phyloP scores from a whole-genome alignment of 2,113 vertebrate species.

The Ciconia maguari region DNA sequence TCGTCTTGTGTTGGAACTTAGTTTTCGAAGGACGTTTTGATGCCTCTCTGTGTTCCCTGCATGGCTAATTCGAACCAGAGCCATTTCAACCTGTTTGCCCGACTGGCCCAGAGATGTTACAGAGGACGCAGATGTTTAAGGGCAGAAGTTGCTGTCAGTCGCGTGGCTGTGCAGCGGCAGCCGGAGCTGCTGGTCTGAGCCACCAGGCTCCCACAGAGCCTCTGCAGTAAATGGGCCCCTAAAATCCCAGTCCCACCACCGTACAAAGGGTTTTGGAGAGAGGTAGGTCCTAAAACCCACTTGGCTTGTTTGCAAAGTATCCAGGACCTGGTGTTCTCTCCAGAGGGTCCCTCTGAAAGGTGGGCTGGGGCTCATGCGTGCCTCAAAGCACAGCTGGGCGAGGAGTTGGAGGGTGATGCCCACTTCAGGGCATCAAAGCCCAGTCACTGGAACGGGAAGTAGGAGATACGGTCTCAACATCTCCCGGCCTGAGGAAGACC shows the following conservation, averaged over 20 bases:
- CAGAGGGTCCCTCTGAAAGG: not conserved
- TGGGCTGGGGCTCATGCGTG: not conserved
- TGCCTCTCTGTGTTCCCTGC: not conserved
- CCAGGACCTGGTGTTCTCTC: not conserved
- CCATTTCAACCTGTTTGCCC: not conserved
- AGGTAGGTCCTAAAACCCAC: not conserved
- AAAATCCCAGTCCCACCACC: not conserved
- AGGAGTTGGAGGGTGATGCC: not conserved
- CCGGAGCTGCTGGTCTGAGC: not conserved
- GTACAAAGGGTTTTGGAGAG: not conserved
- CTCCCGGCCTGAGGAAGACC: not conserved
- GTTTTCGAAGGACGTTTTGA: not conserved
- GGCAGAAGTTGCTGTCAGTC: not conserved
- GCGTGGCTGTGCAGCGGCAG: not conserved
- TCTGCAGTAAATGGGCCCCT: not conserved
- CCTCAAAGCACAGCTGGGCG: not conserved
- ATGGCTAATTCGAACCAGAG: not conserved
- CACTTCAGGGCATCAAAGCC: not conserved
- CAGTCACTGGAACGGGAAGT: not conserved
- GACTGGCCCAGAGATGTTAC: not conserved
- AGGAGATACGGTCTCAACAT: not conserved
- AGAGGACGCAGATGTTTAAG: not conserved
- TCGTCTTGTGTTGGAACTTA: not conserved
- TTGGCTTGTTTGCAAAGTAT: not conserved
- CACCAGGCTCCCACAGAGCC: not conserved